phyloP scores from a whole-genome alignment of 2,888 invertebrate species.

The Stenodema calcarata region DNA sequence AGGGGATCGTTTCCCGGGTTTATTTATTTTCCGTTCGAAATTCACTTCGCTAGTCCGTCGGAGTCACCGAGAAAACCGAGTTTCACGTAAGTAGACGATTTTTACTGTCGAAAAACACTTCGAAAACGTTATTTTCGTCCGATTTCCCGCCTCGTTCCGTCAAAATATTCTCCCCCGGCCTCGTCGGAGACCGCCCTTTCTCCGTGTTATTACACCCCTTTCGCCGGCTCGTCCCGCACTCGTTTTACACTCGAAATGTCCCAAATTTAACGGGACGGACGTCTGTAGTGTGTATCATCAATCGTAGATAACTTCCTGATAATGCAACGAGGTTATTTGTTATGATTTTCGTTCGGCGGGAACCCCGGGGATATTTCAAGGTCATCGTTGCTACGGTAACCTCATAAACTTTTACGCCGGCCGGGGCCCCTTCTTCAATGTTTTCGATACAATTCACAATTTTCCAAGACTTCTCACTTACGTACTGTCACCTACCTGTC shows the following conservation, averaged over 20 bases:
- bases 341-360: conserved; percentile 40
- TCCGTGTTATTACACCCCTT: neutral
- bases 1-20: neutral
- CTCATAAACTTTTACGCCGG: conserved; percentile 43
- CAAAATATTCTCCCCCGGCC: neutral
- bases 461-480: neutral
- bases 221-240: too few species aligned
- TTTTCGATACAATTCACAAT: neutral
- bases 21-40: neutral
- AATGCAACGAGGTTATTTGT: conserved; percentile 20
- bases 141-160: neutral
- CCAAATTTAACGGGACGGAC: neutral
- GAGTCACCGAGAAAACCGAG: neutral
- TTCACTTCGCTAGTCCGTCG: neutral
- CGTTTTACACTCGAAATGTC: conserved; percentile 12
- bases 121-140: neutral
- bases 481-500: neutral
- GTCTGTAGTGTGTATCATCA: neutral
- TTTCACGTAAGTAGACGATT: neutral
- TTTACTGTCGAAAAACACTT: neutral
- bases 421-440: neutral
- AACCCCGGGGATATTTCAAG: conserved; percentile 16
- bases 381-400: conserved; percentile 48
- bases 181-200: neutral
- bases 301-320: conserved; percentile 27